Evolutionary conservation across 37 sponge, comb jelly and placozoan genomes (phyloP).

Genomic region (Aplysina aerophoba): DNA sequence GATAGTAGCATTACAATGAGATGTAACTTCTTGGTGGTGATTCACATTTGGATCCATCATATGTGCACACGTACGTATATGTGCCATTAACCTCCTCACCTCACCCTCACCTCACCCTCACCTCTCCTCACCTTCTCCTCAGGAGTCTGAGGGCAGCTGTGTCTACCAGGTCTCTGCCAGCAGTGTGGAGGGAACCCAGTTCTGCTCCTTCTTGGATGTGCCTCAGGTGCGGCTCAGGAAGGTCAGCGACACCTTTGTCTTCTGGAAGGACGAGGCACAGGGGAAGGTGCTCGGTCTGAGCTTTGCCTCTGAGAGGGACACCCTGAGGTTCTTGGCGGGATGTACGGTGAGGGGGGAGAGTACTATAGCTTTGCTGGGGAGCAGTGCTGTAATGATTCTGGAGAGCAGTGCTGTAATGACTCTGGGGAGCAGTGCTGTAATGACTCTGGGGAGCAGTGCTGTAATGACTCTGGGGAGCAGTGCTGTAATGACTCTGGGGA

Average conservation of each 20-base stretch:
- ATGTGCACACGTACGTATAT: background rate
- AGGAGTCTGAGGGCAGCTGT: conserved; percentile 27
- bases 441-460: background rate
- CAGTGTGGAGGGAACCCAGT: conserved; percentile 42
- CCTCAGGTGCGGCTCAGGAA: conserved; percentile 51
- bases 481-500: no score
- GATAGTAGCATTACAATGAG: no score
- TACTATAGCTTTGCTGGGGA: no score
- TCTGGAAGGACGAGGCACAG: conserved; percentile 51
- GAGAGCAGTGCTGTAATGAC: background rate
- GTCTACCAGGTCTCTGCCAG: conserved; percentile 49
- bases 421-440: no score
- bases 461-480: background rate
- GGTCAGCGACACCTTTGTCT: conserved; percentile 45
- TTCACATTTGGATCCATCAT: no score
- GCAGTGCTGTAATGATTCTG: background rate
- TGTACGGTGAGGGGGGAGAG: conserved; percentile 56
- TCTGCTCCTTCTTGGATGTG: conserved; percentile 39
- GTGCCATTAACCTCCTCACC: background rate
- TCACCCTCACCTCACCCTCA: background rate
- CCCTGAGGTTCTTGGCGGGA: conserved; percentile 53
- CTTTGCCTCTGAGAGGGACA: conserved; percentile 58
- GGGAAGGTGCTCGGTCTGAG: conserved; percentile 55
- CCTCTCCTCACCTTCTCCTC: background rate
- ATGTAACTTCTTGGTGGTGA: no score